Percentiles rank a stretch among this genome's conserved stretches.
These are phyloP conservation scores for Mimumesa dahlbomi DNA, from an alignment of 2,888 invertebrate genomes.

Conservation along the genomic window DNA sequence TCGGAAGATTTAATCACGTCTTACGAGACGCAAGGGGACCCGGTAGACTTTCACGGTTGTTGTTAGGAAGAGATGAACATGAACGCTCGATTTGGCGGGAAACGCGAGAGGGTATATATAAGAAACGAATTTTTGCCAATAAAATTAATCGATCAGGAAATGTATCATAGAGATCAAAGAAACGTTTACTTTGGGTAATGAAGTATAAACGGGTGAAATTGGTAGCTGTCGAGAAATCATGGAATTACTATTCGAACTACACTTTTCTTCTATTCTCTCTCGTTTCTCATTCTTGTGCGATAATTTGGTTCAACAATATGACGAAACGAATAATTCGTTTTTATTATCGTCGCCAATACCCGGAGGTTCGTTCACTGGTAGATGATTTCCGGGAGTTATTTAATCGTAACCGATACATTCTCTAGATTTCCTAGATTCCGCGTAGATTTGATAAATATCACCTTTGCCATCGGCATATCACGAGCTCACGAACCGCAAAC, in stretches of 20 bases:
- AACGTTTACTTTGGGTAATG: no score
- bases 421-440: no score
- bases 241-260: no score
- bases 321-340: not conserved
- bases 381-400: constrained; percentile 24
- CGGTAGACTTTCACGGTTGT: constrained; percentile 51
- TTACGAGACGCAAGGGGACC: constrained; percentile 34
- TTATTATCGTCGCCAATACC: not conserved
- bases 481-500: not conserved
- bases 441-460: no score
- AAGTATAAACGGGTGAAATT: no score
- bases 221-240: no score
- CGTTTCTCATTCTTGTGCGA: no score
- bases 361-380: constrained; percentile 20
- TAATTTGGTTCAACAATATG: no score
- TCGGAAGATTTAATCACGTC: constrained; percentile 37
- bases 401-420: constrained; percentile 25
- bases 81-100: constrained; percentile 10
- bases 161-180: no score
- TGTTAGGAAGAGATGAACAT: not conserved
- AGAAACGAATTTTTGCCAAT: not conserved
- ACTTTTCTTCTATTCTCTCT: no score
- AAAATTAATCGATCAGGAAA: no score
- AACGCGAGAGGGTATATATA: constrained; percentile 7
- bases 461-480: no score